Evolutionary conservation across 2,888 invertebrate species (phyloP).

Genomic region (Ichneumoninae sp.): DNA sequence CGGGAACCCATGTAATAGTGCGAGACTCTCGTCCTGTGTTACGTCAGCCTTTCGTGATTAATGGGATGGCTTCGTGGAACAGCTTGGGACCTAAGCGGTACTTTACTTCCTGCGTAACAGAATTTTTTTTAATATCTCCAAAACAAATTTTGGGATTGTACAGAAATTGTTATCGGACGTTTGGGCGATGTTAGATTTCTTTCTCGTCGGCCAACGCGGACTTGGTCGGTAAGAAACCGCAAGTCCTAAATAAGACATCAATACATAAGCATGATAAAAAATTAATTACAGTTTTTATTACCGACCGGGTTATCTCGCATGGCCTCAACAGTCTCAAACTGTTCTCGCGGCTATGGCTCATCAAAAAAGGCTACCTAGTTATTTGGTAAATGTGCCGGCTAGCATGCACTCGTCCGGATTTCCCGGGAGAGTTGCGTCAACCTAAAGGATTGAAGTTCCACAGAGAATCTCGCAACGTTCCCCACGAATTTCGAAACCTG

Average conservation of each 20-base stretch:
- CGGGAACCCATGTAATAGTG: conserved; percentile 46
- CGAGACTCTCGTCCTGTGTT: conserved; percentile 28
- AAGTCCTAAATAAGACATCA: no score
- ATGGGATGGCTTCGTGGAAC: background rate
- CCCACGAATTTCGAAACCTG: conserved; percentile 55
- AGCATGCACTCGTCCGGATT: background rate
- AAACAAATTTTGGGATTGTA: no score
- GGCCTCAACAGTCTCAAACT: no score
- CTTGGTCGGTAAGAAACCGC: no score
- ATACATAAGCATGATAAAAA: no score
- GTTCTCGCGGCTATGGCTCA: no score
- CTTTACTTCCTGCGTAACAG: background rate
- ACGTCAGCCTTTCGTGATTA: conserved; percentile 42
- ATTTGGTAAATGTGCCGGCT: background rate
- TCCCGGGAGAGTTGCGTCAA: background rate
- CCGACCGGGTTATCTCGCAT: no score
- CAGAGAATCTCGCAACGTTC: conserved; percentile 49
- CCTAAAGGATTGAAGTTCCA: background rate
- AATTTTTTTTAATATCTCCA: background rate
- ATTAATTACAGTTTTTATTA: no score
- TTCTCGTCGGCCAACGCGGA: no score
- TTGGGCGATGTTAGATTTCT: no score
- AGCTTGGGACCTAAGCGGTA: background rate
- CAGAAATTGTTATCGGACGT: background rate
- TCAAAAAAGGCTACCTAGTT: background rate